phyloP scores from a whole-genome alignment of 2,113 vertebrate species.

The Euleptes europaea region DNA sequence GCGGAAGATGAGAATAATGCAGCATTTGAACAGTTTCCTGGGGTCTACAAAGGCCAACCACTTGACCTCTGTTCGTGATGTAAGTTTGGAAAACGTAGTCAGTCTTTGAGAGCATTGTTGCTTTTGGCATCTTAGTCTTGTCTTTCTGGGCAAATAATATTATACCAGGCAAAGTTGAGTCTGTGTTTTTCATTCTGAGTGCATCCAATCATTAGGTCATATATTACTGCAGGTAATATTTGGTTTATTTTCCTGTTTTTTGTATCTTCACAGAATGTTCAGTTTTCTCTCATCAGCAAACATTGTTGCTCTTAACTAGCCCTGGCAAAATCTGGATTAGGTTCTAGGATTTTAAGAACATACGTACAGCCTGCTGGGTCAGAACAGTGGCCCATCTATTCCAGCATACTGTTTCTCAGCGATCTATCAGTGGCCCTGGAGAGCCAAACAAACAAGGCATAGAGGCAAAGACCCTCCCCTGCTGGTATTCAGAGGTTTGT shows the following conservation, averaged over 20 bases:
- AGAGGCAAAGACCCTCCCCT: too few species aligned
- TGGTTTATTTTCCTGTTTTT: neutral
- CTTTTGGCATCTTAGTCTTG: neutral
- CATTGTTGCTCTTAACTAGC: neutral
- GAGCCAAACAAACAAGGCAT: too few species aligned
- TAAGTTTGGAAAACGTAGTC: conserved; percentile 66
- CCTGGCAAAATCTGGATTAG: neutral
- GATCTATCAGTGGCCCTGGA: too few species aligned
- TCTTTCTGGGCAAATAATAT: neutral
- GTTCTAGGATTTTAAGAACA: neutral
- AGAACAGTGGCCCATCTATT: too few species aligned
- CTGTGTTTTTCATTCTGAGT: neutral
- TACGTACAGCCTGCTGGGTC: too few species aligned
- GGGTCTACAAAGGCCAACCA: conserved; percentile 80
- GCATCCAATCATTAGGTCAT: neutral
- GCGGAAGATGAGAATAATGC: conserved; percentile 83
- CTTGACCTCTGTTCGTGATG: conserved; percentile 82
- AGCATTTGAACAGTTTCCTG: conserved; percentile 88
- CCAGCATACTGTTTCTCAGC: too few species aligned
- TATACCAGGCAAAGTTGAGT: neutral
- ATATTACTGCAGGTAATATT: neutral
- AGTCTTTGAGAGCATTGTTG: neutral
- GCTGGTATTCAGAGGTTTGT: too few species aligned
- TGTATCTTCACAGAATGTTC: neutral
- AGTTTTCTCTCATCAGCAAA: neutral